Conservation (phyloP, 2,113 vertebrate species). For the Paramisgurnus dabryanus region DNA sequence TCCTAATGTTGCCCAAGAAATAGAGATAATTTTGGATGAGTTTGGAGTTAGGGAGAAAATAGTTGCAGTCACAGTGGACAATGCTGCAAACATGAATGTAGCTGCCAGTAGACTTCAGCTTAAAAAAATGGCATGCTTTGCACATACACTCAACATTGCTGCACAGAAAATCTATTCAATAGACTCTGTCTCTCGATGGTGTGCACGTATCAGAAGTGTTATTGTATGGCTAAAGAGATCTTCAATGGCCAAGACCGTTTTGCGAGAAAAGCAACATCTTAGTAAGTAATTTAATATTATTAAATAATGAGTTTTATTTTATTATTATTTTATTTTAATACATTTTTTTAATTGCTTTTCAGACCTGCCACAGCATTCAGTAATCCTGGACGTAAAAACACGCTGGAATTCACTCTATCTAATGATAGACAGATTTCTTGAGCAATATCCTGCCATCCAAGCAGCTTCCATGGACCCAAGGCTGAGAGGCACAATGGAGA, state of each 20-base stretch:
- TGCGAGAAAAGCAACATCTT: not conserved
- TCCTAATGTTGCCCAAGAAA: not conserved
- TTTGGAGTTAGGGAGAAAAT: not conserved
- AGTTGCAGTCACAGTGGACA: not conserved
- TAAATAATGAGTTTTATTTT: not conserved
- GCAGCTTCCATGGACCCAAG: too few species aligned
- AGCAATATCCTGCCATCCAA: too few species aligned
- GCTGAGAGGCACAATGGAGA: too few species aligned
- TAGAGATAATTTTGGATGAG: not conserved
- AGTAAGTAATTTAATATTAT: not conserved
- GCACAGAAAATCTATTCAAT: not conserved
- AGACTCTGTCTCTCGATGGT: not conserved
- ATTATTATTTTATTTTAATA: not conserved
- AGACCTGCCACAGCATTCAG: too few species aligned
- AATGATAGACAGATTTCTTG: too few species aligned
- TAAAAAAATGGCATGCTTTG: not conserved
- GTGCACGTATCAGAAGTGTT: not conserved
- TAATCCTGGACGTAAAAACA: too few species aligned
- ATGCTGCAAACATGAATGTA: too few species aligned
- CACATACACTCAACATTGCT: not conserved
- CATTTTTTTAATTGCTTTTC: not conserved
- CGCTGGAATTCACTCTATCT: too few species aligned
- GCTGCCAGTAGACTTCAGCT: too few species aligned
- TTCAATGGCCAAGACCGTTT: not conserved
- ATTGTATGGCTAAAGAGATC: not conserved